phyloP scores from a whole-genome alignment of 1,140 invertebrate species.

The Philopotamus ludificatus region DNA sequence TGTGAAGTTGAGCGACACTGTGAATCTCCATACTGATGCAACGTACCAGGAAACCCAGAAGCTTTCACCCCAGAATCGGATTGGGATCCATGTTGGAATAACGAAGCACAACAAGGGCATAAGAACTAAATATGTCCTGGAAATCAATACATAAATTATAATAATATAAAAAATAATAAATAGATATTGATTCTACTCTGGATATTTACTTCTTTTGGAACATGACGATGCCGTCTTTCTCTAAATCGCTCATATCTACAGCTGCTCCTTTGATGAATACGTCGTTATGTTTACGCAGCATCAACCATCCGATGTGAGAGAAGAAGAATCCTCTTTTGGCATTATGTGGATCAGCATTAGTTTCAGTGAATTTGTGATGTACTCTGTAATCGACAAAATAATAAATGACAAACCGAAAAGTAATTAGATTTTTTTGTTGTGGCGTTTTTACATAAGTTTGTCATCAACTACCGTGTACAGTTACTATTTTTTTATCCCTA shows the following conservation, averaged over 20 bases:
- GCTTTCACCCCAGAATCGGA: conserved; percentile 75
- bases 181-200: not conserved
- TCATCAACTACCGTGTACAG: no score
- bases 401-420: no score
- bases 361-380: conserved; percentile 90
- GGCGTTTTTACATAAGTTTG: no score
- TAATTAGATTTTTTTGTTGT: no score
- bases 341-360: conserved; percentile 89
- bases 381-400: conserved; percentile 58
- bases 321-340: conserved; percentile 87
- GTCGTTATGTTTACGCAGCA: conserved; percentile 82
- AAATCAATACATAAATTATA: conserved; percentile 35
- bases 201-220: conserved; percentile 59
- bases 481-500: no score
- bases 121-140: conserved; percentile 69
- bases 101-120: conserved; percentile 75
- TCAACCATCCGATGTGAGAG: conserved; percentile 89
- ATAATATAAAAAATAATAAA: not conserved
- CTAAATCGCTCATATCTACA: conserved; percentile 80
- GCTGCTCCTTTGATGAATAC: conserved; percentile 75
- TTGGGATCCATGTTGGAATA: conserved; percentile 57
- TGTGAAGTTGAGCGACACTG: conserved; percentile 71
- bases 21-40: conserved; percentile 57
- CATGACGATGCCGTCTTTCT: conserved; percentile 63
- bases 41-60: conserved; percentile 61